Evolutionary conservation across 2,888 invertebrate species (phyloP).

Genomic region (Clivina fossor): DNA sequence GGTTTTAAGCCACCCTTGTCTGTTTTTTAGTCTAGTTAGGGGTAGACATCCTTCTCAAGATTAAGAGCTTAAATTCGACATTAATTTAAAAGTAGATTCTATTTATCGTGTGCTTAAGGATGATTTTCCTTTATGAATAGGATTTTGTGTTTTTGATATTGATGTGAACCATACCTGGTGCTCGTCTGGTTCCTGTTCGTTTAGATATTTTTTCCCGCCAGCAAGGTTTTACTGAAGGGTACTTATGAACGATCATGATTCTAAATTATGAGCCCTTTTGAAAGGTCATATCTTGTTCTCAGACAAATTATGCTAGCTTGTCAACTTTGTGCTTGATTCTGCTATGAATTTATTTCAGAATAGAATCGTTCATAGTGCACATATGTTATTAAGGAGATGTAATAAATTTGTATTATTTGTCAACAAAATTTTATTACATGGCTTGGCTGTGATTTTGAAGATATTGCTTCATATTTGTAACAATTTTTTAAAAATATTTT

Average conservation of each 20-base stretch:
- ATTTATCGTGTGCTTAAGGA: background rate
- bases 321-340: background rate
- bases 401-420: conserved; percentile 1
- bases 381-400: no score
- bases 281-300: background rate
- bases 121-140: background rate
- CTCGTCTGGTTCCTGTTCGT: conserved; percentile 16
- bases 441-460: background rate
- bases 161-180: conserved; percentile 28
- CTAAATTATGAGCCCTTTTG: conserved; percentile 9
- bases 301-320: conserved; percentile 19
- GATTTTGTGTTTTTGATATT: background rate
- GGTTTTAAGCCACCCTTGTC: background rate
- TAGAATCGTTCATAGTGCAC: no score
- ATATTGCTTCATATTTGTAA: no score
- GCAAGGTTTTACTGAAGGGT: conserved; percentile 3
- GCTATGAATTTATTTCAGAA: background rate
- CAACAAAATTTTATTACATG: background rate
- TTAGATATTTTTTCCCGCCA: background rate
- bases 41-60: background rate
- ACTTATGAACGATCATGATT: background rate
- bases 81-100: no score
- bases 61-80: background rate
- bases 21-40: conserved; percentile 1
- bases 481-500: no score